Conservation (phyloP, 1,140 invertebrate genomes). For the Eriocheir sinensis region DNA sequence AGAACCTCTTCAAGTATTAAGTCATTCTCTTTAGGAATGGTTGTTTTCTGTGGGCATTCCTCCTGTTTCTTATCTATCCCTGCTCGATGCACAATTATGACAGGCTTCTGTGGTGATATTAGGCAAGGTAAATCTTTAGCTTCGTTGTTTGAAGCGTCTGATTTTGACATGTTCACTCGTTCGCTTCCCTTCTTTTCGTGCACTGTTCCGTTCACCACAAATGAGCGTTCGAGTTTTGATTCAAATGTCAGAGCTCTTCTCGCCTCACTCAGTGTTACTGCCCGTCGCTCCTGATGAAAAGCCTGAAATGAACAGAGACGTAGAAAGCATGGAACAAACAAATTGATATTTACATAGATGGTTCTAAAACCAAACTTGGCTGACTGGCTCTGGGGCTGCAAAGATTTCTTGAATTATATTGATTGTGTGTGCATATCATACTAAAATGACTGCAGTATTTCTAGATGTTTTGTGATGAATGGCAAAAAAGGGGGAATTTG, state of each 20-base stretch:
- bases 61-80: constrained; percentile 63
- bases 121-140: neutral
- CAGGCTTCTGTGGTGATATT: constrained; percentile 50
- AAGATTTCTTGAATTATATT: no score
- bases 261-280: constrained; percentile 66
- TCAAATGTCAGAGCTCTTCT: constrained; percentile 77
- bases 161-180: constrained; percentile 20
- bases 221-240: constrained; percentile 77
- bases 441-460: no score
- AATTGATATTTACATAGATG: no score
- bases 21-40: neutral
- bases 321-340: no score
- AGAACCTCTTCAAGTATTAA: neutral
- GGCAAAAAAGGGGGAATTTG: no score
- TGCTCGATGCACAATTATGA: constrained; percentile 62
- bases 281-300: constrained; percentile 57
- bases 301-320: constrained; percentile 67
- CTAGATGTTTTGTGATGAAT: no score
- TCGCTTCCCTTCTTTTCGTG: constrained; percentile 54
- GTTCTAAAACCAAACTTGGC: no score
- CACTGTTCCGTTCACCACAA: constrained; percentile 67
- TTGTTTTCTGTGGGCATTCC: neutral
- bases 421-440: no score
- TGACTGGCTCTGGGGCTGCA: no score
- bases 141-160: constrained; percentile 36